Conservation (phyloP, 2,888 invertebrate genomes). For the Oscheius onirici region DNA sequence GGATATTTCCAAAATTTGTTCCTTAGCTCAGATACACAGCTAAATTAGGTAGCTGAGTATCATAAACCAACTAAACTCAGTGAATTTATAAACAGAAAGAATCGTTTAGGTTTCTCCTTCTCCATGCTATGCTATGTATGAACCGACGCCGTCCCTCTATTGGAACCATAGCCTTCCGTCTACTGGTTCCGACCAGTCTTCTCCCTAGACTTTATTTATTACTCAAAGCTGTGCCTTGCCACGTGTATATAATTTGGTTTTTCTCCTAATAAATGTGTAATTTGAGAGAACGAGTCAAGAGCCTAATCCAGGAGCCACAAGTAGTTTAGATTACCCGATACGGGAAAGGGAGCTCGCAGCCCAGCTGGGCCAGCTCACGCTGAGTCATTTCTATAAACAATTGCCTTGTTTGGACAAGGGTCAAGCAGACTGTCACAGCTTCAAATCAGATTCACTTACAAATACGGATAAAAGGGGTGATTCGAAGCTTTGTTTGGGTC, state of each 20-base stretch:
- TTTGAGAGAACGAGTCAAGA: background rate
- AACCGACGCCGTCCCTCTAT: background rate
- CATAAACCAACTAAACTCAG: too few species aligned
- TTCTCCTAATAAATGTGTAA: constrained; percentile 7
- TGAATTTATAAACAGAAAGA: too few species aligned
- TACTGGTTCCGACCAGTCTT: background rate
- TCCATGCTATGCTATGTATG: too few species aligned
- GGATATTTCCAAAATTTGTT: too few species aligned
- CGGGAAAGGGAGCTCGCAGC: too few species aligned
- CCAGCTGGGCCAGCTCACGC: constrained; percentile 10
- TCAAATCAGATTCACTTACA: too few species aligned
- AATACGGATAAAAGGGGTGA: too few species aligned
- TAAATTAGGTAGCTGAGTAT: too few species aligned
- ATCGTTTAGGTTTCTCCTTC: too few species aligned
- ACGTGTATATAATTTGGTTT: constrained; percentile 4
- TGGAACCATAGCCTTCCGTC: background rate
- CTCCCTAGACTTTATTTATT: background rate
- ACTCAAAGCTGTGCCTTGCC: constrained; percentile 16
- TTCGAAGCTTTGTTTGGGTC: too few species aligned
- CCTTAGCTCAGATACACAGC: too few species aligned
- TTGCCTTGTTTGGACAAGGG: background rate
- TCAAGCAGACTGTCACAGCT: background rate
- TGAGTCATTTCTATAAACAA: constrained; percentile 6
- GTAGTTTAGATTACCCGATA: constrained; percentile 23
- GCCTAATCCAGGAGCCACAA: constrained; percentile 1